These are phyloP conservation scores for Selene dorsalis DNA, from an alignment of 2,797 vertebrate genomes.

Conservation along the genomic window DNA sequence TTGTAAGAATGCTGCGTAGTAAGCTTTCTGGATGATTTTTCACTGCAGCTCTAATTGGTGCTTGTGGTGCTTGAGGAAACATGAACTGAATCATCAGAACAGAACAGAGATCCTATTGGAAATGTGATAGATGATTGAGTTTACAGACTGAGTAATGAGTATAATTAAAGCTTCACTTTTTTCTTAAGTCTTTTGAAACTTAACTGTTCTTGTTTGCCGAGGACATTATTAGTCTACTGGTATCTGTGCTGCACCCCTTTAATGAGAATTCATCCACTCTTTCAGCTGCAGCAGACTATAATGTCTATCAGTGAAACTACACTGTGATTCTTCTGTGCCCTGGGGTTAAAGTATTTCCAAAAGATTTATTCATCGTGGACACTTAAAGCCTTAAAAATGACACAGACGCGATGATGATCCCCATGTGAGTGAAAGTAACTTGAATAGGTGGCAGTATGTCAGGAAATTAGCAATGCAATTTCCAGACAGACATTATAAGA, in stretches of 20 bases:
- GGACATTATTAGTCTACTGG: slow-evolving; percentile 20
- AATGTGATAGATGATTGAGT: slow-evolving; percentile 24
- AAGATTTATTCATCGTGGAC: slow-evolving; percentile 49
- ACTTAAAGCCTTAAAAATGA: slow-evolving; percentile 50
- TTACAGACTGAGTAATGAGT: slow-evolving; percentile 47
- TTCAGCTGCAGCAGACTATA: slow-evolving; percentile 15
- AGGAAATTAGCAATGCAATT: slow-evolving; percentile 69
- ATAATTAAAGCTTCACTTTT: slow-evolving; percentile 30
- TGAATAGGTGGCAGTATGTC: slow-evolving; percentile 49
- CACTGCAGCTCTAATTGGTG: slow-evolving; percentile 55
- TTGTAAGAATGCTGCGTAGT: slow-evolving; percentile 39
- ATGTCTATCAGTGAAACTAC: slow-evolving; percentile 12
- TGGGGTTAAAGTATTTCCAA: slow-evolving; percentile 13
- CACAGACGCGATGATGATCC: slow-evolving; percentile 35
- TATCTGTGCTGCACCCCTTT: slow-evolving; percentile 22
- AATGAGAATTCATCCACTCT: slow-evolving; percentile 15
- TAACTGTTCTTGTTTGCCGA: slow-evolving; percentile 30
- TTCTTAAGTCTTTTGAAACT: slow-evolving; percentile 12
- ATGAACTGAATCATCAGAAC: slow-evolving; percentile 40
- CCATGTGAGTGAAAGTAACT: slow-evolving; percentile 39
- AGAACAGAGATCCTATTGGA: slow-evolving; percentile 35
- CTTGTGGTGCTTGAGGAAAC: slow-evolving; percentile 38
- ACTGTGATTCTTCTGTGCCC: neutral
- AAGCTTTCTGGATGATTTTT: slow-evolving; percentile 39
- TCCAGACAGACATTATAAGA: slow-evolving; percentile 58